These are phyloP conservation scores for Pipa parva DNA, from an alignment of 2,113 vertebrate species.

Conservation along the genomic window DNA sequence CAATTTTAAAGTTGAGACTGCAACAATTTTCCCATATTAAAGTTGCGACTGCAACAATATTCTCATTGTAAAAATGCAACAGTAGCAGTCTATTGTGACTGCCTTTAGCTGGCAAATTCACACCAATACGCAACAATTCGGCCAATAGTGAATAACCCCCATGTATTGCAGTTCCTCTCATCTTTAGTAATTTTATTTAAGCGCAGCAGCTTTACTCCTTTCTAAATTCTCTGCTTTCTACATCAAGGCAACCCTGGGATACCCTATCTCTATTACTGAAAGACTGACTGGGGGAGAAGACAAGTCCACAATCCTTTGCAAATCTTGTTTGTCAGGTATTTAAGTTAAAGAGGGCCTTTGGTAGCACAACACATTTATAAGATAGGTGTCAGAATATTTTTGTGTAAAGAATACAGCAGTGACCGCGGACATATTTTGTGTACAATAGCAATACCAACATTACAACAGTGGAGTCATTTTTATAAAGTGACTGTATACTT, in stretches of 20 bases:
- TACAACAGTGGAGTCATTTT: conserved; percentile 12
- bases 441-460: not conserved
- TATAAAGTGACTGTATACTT: not conserved
- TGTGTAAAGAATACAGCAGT: not conserved
- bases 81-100: no score
- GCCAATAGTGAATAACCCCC: no score
- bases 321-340: not conserved
- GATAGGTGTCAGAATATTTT: not conserved
- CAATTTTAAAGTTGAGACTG: no score
- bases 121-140: no score
- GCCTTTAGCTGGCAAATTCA: no score
- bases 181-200: not conserved
- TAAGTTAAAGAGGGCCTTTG: not conserved
- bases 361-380: not conserved
- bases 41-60: no score
- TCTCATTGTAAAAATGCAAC: no score
- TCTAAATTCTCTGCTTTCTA: not conserved
- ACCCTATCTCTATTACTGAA: not conserved
- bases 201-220: not conserved
- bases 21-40: no score
- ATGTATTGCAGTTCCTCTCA: not conserved
- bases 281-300: not conserved
- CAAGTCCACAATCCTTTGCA: not conserved
- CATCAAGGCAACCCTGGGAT: not conserved
- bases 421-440: not conserved